phyloP scores from a whole-genome alignment of 2,888 invertebrate genomes.

The Silvanus unidentatus region DNA sequence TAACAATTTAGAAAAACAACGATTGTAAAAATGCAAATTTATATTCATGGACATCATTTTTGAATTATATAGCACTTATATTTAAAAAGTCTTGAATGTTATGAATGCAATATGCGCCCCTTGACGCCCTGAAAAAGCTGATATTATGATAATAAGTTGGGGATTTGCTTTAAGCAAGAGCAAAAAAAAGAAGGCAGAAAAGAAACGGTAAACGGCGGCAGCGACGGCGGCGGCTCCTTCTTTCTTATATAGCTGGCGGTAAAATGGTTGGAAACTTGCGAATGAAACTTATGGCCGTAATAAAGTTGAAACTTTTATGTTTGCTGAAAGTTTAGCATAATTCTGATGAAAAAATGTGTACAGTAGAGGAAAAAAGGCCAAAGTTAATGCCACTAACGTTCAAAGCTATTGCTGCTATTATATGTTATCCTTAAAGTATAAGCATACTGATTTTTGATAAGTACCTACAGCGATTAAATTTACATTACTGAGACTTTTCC shows the following conservation, averaged over 20 bases:
- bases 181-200: background rate
- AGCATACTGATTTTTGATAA: no score
- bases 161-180: slow-evolving; percentile 23
- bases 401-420: no score
- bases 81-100: slow-evolving; percentile 10
- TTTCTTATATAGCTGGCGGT: slow-evolving; percentile 11
- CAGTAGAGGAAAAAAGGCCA: background rate
- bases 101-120: slow-evolving; percentile 25
- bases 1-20: no score
- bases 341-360: background rate
- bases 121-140: slow-evolving; percentile 20
- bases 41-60: no score
- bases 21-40: no score
- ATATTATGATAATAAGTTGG: slow-evolving; percentile 28
- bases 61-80: no score
- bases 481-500: slow-evolving; percentile 3
- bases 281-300: slow-evolving; percentile 20
- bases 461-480: background rate
- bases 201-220: background rate
- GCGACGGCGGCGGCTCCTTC: slow-evolving; percentile 4
- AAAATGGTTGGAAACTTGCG: slow-evolving; percentile 12
- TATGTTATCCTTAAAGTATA: no score
- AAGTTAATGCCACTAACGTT: no score
- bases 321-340: slow-evolving; percentile 14
- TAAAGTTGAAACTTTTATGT: slow-evolving; percentile 21